Evolutionary conservation across 92 coral and sea anemone species (phyloP), one percentile per base, ranked within the genome.

Genomic region (Phenganax stokvisi): DNA sequence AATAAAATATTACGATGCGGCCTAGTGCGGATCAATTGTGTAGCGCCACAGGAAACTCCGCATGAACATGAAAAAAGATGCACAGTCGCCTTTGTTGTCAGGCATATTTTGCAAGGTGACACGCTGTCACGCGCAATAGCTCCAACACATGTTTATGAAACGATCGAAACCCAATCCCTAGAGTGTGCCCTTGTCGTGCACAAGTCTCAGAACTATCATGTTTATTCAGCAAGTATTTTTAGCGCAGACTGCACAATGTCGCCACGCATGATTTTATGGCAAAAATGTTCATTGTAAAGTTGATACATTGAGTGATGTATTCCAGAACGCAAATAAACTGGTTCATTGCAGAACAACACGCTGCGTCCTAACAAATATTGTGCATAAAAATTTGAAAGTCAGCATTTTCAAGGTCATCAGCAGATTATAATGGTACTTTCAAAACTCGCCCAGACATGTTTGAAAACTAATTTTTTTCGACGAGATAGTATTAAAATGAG

Each of bases 41-140:
- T 28, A 12, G 83, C 83, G 37, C 83, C 73, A 79, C 74, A 53
- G 83, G 83, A 65, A 47, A 16, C 52, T 65, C 73, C 83, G 61
- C 72, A 62, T 52, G 72, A 62, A 52, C 74, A 79, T 51, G 61
- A 62, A 54, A 79, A 60, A 65, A 20, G 63, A 52, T 11, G 58
- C 60, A 10, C 53, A 51, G 56, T 51, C 83, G 57, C 61, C 83
- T 68, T 52, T 68, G 73, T 68, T 68, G 73, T 30, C 73, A 68
- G 12, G 73, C 73, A 68, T 68, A 37, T 68, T 68, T 68, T 10
- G 73, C 73, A 37, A 37, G 73, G 73, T 68, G 70, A 64, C 70
- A 20, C 47, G 30, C 65, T 64, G 73, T 68, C 73, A 68, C 54
- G 54, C 73, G 73, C 31, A 68, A 68, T 52, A 12, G n/a, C 73